Evolutionary conservation across 2,888 invertebrate genomes (phyloP), one percentile per base, ranked within the genome.

Genomic region (Agonopterix subpropinquella): DNA sequence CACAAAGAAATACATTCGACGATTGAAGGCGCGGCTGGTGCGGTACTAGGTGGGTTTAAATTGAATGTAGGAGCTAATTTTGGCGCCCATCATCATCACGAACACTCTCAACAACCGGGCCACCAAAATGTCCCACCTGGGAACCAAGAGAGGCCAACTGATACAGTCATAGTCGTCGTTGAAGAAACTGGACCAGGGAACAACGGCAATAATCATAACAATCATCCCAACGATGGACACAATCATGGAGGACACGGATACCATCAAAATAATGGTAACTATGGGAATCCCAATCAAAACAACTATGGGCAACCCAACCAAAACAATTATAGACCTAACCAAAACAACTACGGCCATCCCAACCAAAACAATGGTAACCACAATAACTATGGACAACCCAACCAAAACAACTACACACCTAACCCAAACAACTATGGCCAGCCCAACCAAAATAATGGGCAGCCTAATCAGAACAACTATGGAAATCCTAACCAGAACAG

Each of bases 1-100:
- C 68, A 66, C 11, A 58, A 69, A 39, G 56, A 53, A 9, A 56
- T 70, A 9, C 72, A 64, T 37, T 49, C 64, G 0, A 56, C 58
- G 47, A 64, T 77, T 13, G 73, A 77, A 18, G 62, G 67, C 4
- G 65, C 67, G 1, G 77, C 80, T 18, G 68, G 67, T 1, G 49
- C 69, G 2, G 54, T 81, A 11, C 52, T 81, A 1, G 77, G 74
- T 1, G 72, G 70, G 15, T 46, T 73, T 1, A 56, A 66, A 36
- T 39, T 72, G 2, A 69, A 72, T 43, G 44, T 72, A 4, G 65
- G 59, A 36, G 67, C 61, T 4, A 64, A 70, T 28, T n/a, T 62
- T 37, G 59, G 59, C 8, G 51, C 51, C 1, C 61, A 59, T 5
- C 56, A 55, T 8, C 42, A 41, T 36, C 35, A 13, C 13, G 13